Percentiles rank a stretch among this genome's conserved stretches.
phyloP scores from a whole-genome alignment of 2,888 invertebrate species.

The Stegana nigrithorax region DNA sequence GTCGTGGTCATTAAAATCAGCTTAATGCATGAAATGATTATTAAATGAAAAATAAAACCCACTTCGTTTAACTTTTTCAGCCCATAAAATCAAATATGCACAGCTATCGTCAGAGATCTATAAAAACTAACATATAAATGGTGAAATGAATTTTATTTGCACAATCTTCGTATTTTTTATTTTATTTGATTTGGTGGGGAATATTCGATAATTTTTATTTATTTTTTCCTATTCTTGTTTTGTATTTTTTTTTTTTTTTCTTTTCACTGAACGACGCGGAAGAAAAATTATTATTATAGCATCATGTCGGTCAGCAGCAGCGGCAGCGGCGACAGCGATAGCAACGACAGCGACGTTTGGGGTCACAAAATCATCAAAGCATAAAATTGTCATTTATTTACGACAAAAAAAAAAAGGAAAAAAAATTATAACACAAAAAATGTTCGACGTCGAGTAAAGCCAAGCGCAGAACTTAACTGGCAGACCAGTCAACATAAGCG shows the following conservation, averaged over 20 bases:
- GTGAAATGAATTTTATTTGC: not conserved
- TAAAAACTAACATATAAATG: not conserved
- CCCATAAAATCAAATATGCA: no score
- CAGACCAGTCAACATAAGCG: no score
- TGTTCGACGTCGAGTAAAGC: not conserved
- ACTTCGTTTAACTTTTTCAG: no score
- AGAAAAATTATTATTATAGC: not conserved
- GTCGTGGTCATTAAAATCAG: no score
- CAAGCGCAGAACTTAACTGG: not conserved
- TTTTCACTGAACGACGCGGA: no score
- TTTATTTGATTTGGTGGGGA: not conserved
- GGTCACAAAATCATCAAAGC: slow-evolving; percentile 30
- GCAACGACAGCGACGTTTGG: not conserved
- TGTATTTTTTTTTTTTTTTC: not conserved
- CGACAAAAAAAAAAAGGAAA: slow-evolving; percentile 20
- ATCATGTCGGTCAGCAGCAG: not conserved
- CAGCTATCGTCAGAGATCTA: no score
- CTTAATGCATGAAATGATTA: no score
- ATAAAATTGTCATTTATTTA: slow-evolving; percentile 35
- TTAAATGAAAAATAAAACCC: no score
- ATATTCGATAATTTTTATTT: no score
- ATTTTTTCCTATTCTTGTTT: no score
- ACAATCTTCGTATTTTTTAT: not conserved
- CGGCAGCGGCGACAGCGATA: not conserved
- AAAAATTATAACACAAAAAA: slow-evolving; percentile 19